Base-by-base conservation (phyloP, 30 jellyfish, hydroid and myxozoan genomes). In the Chironex yamaguchii region DNA sequence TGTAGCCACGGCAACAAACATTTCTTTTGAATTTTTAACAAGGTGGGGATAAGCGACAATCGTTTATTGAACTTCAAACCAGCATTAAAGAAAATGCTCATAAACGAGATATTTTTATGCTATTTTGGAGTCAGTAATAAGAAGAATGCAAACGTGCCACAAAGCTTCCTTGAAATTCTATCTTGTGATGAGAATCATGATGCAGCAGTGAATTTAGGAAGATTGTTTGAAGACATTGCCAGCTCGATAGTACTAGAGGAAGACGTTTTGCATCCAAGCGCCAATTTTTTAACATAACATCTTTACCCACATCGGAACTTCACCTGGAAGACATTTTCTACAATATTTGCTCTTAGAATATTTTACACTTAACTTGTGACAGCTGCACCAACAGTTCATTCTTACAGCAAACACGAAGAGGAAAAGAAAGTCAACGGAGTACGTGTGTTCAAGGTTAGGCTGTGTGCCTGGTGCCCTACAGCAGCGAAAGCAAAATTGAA, bases 331-430 rank as follows among this genome's bases (percentile, higher is more conserved):
- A 81, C 29, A 81, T 65, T 20, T 67, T 62, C 51, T 33, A 80
- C 84, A 74, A 74, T 81, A 49, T 81, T 35, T 67, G 92, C 84
- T 11, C 72, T 81, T 31, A 36, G 92, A 81, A 67, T 70, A 68
- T 83, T 69, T 67, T 83, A 73, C 76, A 50, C 86, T 20, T 49
- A 67, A 87, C 87, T 87, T 49, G 93, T 83, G 81, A 83, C 88
- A 83, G 88, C 71, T 83, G 93, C 93, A 49, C 71, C 93, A 26
- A 87, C 86, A 49, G 87, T 50, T 71, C 88, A 73, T 29, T 83
- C 87, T 6, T 83, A 54, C 88, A 83, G 72, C 71, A 83, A 83
- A 73, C 72, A 50, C 21, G 70, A 70, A 68, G 79, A 22, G 28
- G 54, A 29, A 53, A 54, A 49, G 34, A 82, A 67, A 51, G 48